Conservation (phyloP, 2,113 vertebrate species). For the Apodemus speciosus region DNA sequence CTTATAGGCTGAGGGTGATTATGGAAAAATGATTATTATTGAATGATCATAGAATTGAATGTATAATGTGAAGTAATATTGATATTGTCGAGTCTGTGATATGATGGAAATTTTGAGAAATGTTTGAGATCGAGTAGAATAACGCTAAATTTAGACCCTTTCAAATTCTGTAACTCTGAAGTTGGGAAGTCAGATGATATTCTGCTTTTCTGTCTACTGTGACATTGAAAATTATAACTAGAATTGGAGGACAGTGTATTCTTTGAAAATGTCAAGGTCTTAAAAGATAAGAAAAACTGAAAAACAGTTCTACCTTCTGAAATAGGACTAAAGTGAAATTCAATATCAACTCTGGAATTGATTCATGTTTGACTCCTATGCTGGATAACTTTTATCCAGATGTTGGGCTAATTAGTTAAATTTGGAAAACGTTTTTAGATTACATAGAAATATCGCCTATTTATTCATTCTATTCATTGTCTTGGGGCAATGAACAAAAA, state of each 20-base stretch:
- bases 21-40: background rate
- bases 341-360: background rate
- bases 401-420: constrained; percentile 21
- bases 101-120: background rate
- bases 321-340: constrained; percentile 6
- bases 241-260: constrained; percentile 9
- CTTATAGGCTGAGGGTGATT: background rate
- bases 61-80: constrained; percentile 42
- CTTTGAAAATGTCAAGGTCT: background rate
- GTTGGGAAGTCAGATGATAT: background rate
- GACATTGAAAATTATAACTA: background rate
- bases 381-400: background rate
- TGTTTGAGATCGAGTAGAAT: background rate
- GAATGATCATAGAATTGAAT: background rate
- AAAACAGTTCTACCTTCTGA: background rate
- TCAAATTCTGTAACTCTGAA: constrained; percentile 18
- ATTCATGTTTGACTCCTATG: constrained; percentile 1
- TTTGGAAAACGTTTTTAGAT: constrained; percentile 2
- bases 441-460: background rate
- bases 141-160: constrained; percentile 32
- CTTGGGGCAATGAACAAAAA: background rate
- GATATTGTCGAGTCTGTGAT: constrained; percentile 25
- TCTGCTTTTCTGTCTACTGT: constrained; percentile 20
- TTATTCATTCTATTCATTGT: constrained; percentile 22
- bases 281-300: constrained; percentile 28